Evolutionary conservation across 1,140 invertebrate genomes (phyloP), one percentile per base, ranked within the genome.

Genomic region (Ridgeia piscesae): DNA sequence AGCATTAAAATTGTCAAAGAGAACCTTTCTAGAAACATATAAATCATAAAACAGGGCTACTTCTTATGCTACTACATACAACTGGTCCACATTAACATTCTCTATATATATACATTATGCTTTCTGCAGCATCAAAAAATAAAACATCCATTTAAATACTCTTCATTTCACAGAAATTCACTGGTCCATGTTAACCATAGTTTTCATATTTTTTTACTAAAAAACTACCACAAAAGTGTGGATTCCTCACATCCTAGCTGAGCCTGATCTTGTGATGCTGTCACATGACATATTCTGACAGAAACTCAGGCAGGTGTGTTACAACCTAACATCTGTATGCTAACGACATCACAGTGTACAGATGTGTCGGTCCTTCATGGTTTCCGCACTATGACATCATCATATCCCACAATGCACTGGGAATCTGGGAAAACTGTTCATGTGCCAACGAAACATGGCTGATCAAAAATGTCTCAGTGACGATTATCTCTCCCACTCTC

Each of bases 201-300:
- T 77, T 77, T 77, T 77, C 14, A 77, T 42, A 42, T 77, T 77
- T 77, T 77, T 77, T 77, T 14, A 8, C 17, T 14, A 77, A 77
- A 77, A 77, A 77, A 77, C 58, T 77, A 77, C 58, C 58, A 77
- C 58, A 77, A 31, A 77, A 77, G 58, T 77, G 58, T 77, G 58
- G 58, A 77, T 77, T 77, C 58, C 27, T 77, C 58, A 31, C 6
- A 21, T 77, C 58, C 58, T 77, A 77, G 27, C 11, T 9, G 58
- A 77, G 2, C 58, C 58, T 31, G 58, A 77, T 77, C 58, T 21
- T 31, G 58, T 77, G 58, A 77, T 21, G 27, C 2, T 21, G 6
- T 77, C 58, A 77, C 58, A 77, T 77, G 58, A 77, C 27, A 31
- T 77, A 77, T 77, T 31, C 14, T 77, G 58, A 77, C 58, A 77